These are phyloP conservation scores for Thymelicus sylvestris DNA, from an alignment of 2,888 invertebrate species.

Conservation along the genomic window DNA sequence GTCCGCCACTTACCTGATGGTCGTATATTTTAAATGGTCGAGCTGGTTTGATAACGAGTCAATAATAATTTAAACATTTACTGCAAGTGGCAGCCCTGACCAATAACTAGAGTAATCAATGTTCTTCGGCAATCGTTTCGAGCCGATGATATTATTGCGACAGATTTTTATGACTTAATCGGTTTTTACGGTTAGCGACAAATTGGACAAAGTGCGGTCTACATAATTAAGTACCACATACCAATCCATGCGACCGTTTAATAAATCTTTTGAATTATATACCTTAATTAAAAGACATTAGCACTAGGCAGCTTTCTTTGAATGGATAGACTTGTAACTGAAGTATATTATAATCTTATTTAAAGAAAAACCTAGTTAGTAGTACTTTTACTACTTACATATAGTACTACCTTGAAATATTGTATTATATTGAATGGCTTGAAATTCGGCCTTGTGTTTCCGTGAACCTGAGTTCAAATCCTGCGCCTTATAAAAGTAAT, in stretches of 20 bases:
- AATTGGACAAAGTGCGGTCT: conserved; percentile 21
- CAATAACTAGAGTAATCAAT: conserved; percentile 34
- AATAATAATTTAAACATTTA: background rate
- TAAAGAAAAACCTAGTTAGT: too few relatives aligned
- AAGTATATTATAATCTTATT: too few relatives aligned
- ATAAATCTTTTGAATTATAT: background rate
- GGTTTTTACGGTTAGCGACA: conserved; percentile 34
- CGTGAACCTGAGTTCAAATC: too few relatives aligned
- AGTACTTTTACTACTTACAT: too few relatives aligned
- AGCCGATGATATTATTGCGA: conserved; percentile 40
- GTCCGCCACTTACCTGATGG: background rate
- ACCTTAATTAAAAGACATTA: background rate
- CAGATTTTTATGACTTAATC: conserved; percentile 46
- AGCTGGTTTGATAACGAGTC: background rate
- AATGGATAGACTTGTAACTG: too few relatives aligned
- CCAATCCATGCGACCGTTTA: background rate
- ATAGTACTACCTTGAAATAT: too few relatives aligned
- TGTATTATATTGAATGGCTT: too few relatives aligned
- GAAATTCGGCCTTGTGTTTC: too few relatives aligned
- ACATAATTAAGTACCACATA: conserved; percentile 15
- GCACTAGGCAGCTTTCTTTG: background rate
- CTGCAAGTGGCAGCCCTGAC: conserved; percentile 15
- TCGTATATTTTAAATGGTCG: background rate
- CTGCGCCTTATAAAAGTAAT: too few relatives aligned
- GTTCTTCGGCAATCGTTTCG: conserved; percentile 31